phyloP scores from a whole-genome alignment of 2,888 invertebrate genomes.

The Cerceris ruficornis region DNA sequence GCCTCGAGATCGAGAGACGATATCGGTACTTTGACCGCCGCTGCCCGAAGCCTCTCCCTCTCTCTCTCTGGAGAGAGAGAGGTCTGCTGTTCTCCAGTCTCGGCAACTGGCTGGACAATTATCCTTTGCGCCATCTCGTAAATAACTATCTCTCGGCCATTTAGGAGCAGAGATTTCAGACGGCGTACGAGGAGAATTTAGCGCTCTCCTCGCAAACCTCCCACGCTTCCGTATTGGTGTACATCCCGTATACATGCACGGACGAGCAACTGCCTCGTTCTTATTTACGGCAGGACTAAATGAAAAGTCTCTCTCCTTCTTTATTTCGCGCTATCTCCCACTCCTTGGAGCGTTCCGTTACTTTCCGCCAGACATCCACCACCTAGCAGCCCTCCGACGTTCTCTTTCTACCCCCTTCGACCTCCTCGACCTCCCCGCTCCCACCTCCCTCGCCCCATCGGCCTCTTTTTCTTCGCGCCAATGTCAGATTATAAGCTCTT shows the following conservation, averaged over 20 bases:
- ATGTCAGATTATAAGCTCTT: conserved; percentile 63
- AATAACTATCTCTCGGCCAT: conserved; percentile 57
- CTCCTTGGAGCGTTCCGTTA: too few relatives aligned
- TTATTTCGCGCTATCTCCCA: not conserved
- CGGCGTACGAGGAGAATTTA: conserved; percentile 51
- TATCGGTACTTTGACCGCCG: conserved; percentile 42
- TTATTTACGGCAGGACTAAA: conserved; percentile 65
- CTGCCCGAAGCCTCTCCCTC: conserved; percentile 5
- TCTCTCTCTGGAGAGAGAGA: too few relatives aligned
- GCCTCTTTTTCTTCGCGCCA: conserved; percentile 23
- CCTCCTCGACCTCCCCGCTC: not conserved
- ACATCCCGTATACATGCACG: conserved; percentile 9
- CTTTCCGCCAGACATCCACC: conserved; percentile 4
- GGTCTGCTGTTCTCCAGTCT: conserved; percentile 13
- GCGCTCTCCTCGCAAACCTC: conserved; percentile 11
- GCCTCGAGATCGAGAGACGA: conserved; percentile 22
- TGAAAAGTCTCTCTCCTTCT: conserved; percentile 55
- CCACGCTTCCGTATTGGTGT: not conserved
- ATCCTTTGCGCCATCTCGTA: conserved; percentile 58
- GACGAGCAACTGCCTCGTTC: conserved; percentile 39
- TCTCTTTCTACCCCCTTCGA: not conserved
- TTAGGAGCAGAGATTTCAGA: conserved; percentile 53
- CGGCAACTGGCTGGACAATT: conserved; percentile 52
- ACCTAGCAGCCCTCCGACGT: not conserved
- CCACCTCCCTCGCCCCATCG: not conserved